Conservation (phyloP, 2,113 vertebrate genomes). For the Leucosticte australis region DNA sequence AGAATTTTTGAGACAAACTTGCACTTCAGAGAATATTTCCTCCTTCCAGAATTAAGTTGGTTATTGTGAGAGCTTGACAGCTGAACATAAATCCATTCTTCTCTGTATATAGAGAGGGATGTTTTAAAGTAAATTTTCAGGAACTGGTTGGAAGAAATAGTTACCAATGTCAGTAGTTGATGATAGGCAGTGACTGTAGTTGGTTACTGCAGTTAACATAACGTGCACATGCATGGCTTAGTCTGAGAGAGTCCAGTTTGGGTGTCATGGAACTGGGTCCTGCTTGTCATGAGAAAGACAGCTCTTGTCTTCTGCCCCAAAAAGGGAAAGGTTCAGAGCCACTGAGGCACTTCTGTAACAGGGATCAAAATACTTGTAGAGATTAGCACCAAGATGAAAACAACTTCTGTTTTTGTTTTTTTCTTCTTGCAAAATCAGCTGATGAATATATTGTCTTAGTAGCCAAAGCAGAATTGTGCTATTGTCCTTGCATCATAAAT, state of each 20-base stretch:
- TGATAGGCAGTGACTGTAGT: not conserved
- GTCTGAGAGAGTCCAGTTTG: accelerated
- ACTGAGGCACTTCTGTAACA: not conserved
- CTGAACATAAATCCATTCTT: not conserved
- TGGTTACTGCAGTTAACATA: not conserved
- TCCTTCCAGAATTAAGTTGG: not conserved
- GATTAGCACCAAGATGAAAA: constrained; percentile 5
- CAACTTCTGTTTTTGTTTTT: not conserved
- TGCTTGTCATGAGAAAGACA: not conserved
- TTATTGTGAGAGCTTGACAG: not conserved
- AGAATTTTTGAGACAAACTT: not conserved
- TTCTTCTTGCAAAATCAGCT: not conserved
- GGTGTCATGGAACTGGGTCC: not conserved
- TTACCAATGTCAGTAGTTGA: not conserved
- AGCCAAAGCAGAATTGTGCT: not conserved
- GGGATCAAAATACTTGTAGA: not conserved
- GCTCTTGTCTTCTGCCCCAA: not conserved
- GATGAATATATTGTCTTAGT: not conserved
- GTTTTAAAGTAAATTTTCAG: not conserved
- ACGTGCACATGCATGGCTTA: not conserved
- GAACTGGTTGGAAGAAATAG: not conserved
- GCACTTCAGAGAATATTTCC: not conserved
- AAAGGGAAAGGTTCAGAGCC: not conserved
- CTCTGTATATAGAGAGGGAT: not conserved
- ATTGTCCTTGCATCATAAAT: not conserved